Evolutionary conservation across 2,888 invertebrate genomes (phyloP), one percentile per base, ranked within the genome.

Genomic region (Pollenia griseotomentosa): DNA sequence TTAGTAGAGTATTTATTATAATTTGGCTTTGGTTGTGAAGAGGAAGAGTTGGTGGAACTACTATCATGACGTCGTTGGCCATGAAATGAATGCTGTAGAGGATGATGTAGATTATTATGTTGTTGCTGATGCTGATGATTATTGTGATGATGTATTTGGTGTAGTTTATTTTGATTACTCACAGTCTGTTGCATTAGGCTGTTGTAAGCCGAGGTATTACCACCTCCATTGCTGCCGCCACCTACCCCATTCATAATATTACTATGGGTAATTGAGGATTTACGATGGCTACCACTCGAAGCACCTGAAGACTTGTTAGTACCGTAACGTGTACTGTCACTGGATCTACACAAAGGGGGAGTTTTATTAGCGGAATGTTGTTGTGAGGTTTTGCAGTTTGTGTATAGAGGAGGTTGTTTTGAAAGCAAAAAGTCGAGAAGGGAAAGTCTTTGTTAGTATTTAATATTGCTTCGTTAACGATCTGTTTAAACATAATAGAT

Each of bases 321-420:
- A 84, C 93, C 94, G 89, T 95, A 95, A 92, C 95, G 94, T 92
- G 95, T 94, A 93, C 95, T 94, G 94, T 95, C 96, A 91, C 95
- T 93, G 92, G 94, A 94, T 94, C 95, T 93, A 81, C 6, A 82
- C 68, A 53, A n/a, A 44, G 40, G 42, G 23, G 19, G 44, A 46
- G 19, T 46, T 66, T 55, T 65, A 5, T 53, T 75, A 53, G 19
- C 8, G 55, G 33, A 12, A 74, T 61, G 7, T 65, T 63, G 12
- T 12, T 12, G n/a, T 59, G 42, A 12, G 16, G 19, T n/a, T 75
- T 46, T 74, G 19, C 12, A 57, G 19, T 23, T 19, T 77, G 44
- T 59, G 23, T 48, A n/a, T 19, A 9, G 12, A 14, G 40, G 11
- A n/a, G 7, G n/a, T 63, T 63, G 42, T 8, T 19, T 46, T 14